These are phyloP conservation scores for Schizaphis graminum DNA, from an alignment of 2,888 invertebrate species.

Conservation along the genomic window DNA sequence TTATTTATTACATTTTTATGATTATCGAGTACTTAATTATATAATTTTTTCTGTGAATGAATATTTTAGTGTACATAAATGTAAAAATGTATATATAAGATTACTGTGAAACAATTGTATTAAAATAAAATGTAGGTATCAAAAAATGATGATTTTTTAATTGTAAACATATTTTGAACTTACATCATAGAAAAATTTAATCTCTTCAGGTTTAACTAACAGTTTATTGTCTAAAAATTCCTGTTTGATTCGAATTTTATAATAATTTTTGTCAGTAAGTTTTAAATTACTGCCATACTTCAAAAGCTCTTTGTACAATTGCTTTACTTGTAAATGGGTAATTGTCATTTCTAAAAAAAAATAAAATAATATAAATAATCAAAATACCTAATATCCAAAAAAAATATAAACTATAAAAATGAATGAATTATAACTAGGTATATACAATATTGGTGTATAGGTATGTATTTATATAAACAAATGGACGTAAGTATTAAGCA, in stretches of 20 bases:
- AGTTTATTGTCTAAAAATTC: constrained; percentile 81
- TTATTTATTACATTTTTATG: not conserved
- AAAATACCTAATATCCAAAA: constrained; percentile 24
- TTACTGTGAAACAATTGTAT: not conserved
- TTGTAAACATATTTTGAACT: constrained; percentile 66
- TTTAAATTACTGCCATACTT: constrained; percentile 83
- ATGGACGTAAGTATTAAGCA: not conserved
- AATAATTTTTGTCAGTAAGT: constrained; percentile 85
- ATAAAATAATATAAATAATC: not conserved
- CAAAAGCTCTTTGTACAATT: constrained; percentile 84
- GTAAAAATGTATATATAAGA: not conserved
- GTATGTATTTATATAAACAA: not conserved
- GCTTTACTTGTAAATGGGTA: constrained; percentile 74
- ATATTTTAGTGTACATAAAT: not conserved
- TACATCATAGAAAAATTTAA: constrained; percentile 79
- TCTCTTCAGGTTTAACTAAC: constrained; percentile 74
- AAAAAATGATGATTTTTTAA: not conserved
- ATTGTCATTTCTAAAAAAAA: constrained; percentile 56
- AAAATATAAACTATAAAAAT: not conserved
- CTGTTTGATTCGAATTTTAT: constrained; percentile 77
- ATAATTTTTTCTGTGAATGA: not conserved
- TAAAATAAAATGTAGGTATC: not conserved
- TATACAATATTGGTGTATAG: not conserved
- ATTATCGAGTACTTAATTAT: not conserved
- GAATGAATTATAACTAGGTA: not conserved